A percentile compares a stretch with the other conserved stretches of the same genome.
These are phyloP conservation scores for Paguma larvata DNA, from an alignment of 2,797 vertebrate genomes.

Conservation along the genomic window DNA sequence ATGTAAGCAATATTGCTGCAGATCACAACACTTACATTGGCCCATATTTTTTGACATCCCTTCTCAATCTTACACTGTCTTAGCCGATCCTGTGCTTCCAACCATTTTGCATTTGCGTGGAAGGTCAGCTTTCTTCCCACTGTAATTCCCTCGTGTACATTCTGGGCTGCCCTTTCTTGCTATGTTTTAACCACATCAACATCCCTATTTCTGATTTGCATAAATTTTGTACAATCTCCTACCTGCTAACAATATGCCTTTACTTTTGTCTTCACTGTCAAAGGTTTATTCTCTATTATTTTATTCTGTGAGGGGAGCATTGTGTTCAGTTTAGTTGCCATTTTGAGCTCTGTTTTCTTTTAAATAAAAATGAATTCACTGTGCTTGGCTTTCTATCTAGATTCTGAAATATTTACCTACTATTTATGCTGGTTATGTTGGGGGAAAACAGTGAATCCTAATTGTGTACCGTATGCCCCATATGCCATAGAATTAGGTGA, in stretches of 20 bases:
- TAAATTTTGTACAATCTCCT: background rate
- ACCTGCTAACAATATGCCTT: background rate
- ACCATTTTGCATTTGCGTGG: background rate
- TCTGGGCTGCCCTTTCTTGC: background rate
- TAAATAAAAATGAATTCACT: constrained; percentile 32
- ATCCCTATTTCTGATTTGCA: background rate
- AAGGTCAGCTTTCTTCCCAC: background rate
- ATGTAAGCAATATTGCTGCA: background rate
- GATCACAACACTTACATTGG: background rate
- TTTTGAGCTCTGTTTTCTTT: constrained; percentile 14
- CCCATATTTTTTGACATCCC: background rate
- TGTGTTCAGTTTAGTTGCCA: background rate
- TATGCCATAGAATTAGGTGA: constrained; percentile 8
- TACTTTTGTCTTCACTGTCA: background rate
- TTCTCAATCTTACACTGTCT: background rate
- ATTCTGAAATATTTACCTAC: background rate
- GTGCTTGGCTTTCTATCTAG: constrained; percentile 38
- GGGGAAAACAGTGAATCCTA: background rate
- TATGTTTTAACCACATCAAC: background rate
- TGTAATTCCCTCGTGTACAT: background rate
- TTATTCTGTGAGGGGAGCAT: background rate
- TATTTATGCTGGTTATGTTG: background rate
- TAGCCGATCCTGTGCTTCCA: background rate
- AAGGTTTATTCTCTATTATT: background rate
- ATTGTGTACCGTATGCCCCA: background rate